phyloP scores from a whole-genome alignment of 2,113 vertebrate species.

The Campylomormyrus tamandua region DNA sequence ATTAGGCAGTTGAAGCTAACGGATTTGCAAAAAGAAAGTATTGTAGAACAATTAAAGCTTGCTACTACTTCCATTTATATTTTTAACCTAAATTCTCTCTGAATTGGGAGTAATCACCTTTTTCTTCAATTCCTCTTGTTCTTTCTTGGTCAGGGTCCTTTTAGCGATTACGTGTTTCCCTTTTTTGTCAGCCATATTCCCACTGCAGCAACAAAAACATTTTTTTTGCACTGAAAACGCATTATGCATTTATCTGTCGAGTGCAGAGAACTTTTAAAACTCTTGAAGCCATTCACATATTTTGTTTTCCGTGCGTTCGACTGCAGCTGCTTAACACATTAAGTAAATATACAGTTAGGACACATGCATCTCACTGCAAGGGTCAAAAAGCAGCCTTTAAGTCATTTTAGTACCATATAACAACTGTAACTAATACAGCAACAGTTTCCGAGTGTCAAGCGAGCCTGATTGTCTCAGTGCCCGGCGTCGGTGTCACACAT shows the following conservation, averaged over 20 bases:
- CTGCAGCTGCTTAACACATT: background rate
- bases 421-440: background rate
- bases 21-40: background rate
- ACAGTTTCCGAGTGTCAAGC: background rate
- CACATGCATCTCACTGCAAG: background rate
- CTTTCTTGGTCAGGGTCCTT: conserved; percentile 60
- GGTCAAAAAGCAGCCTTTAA: background rate
- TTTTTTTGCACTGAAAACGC: background rate
- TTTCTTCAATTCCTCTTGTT: conserved; percentile 63
- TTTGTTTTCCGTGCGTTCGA: background rate
- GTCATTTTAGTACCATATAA: background rate
- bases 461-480: background rate
- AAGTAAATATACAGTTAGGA: background rate
- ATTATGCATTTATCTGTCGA: background rate
- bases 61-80: background rate
- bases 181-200: conserved; percentile 67
- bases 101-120: conserved; percentile 45
- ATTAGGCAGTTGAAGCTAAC: background rate
- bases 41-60: background rate
- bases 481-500: background rate
- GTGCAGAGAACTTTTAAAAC: background rate
- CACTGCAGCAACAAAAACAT: conserved; percentile 32
- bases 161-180: conserved; percentile 52
- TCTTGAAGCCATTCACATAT: background rate
- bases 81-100: background rate